A percentile compares a stretch with the other conserved stretches of the same genome.
Evolutionary conservation across 2,888 invertebrate genomes (phyloP).

Genomic region (Hydroisotoma schaefferi): DNA sequence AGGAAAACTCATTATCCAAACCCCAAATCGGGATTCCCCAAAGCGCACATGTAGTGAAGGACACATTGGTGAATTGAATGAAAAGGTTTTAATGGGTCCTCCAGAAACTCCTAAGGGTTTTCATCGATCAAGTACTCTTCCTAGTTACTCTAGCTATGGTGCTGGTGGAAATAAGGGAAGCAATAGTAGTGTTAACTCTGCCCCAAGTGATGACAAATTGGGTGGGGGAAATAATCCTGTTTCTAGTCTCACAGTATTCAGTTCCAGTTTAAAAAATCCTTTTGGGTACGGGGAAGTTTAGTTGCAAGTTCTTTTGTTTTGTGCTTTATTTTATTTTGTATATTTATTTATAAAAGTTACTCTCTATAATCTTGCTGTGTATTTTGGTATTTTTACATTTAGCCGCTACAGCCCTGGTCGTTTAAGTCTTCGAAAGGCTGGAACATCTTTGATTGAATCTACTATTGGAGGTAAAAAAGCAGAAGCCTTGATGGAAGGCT

Average conservation of each 20-base stretch:
- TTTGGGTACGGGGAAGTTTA: constrained; percentile 66
- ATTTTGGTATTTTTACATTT: constrained; percentile 55
- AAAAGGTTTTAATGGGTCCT: constrained; percentile 25
- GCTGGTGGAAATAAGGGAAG: constrained; percentile 13
- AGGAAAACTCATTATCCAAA: constrained; percentile 15
- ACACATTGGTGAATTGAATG: constrained; percentile 36
- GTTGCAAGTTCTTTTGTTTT: too few species aligned
- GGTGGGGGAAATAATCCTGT: constrained; percentile 33
- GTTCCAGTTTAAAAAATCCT: constrained; percentile 77
- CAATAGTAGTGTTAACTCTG: constrained; percentile 15
- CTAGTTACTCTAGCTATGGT: constrained; percentile 43
- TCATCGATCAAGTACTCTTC: constrained; percentile 48
- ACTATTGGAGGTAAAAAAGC: constrained; percentile 64
- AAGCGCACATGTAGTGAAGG: constrained; percentile 48
- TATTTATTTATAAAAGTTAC: constrained; percentile 3
- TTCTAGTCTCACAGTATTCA: constrained; percentile 64
- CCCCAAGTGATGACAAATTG: constrained; percentile 14
- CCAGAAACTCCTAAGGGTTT: constrained; percentile 34
- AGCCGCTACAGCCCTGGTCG: constrained; percentile 82
- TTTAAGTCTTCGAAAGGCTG: constrained; percentile 75
- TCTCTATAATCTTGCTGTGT: too few species aligned
- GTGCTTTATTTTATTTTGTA: not conserved
- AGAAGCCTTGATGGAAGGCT: constrained; percentile 77
- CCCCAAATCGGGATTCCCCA: constrained; percentile 40
- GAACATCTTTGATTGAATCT: constrained; percentile 46